Evolutionary conservation across 1,140 invertebrate species (phyloP).

Genomic region (Rhizoglyphus robini): DNA sequence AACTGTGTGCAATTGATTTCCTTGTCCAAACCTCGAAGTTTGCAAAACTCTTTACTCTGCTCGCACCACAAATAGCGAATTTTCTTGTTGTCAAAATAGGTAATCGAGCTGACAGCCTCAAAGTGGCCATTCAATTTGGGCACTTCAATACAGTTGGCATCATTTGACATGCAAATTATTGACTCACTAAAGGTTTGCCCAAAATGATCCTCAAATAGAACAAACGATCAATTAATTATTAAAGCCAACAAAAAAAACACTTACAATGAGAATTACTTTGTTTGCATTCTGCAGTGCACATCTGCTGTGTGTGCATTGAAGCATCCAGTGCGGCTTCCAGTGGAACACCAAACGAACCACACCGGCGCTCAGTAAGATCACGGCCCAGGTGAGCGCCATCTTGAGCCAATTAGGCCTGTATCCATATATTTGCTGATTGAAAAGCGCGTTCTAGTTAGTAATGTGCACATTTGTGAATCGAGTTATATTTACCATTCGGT

Average conservation of each 20-base stretch:
- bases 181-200: conserved; percentile 16
- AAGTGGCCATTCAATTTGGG: conserved; percentile 13
- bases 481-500: conserved; percentile 49
- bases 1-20: conserved; percentile 48
- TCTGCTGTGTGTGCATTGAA: conserved; percentile 53
- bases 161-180: background rate
- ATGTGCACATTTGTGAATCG: background rate
- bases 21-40: conserved; percentile 52
- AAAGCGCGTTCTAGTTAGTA: background rate
- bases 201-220: conserved; percentile 11
- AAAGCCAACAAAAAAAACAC: background rate
- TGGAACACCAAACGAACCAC: conserved; percentile 63
- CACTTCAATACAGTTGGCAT: background rate
- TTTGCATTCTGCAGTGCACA: conserved; percentile 55
- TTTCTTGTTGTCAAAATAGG: conserved; percentile 60
- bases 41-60: conserved; percentile 46
- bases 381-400: conserved; percentile 44
- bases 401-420: conserved; percentile 41
- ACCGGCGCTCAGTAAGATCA: conserved; percentile 52
- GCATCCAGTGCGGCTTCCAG: conserved; percentile 65
- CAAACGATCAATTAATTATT: background rate
- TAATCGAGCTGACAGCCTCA: conserved; percentile 44
- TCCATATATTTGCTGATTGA: conserved; percentile 45
- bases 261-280: conserved; percentile 54
- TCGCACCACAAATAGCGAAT: conserved; percentile 58